phyloP scores from a whole-genome alignment of 92 coral and sea anemone genomes.

The Heliopora coerulea region DNA sequence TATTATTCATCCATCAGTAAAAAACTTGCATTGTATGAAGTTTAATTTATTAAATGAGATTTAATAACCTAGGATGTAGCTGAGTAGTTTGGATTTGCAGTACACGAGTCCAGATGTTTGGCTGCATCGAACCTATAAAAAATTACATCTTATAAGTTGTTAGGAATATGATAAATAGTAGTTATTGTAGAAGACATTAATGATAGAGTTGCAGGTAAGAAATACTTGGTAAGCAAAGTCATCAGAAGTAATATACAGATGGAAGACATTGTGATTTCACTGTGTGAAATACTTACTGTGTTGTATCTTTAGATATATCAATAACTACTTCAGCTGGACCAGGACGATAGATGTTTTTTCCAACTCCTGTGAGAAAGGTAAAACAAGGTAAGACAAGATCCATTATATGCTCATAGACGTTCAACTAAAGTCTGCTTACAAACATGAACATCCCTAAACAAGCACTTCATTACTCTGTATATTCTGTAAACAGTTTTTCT shows the following conservation, averaged over 20 bases:
- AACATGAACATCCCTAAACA: too few species aligned
- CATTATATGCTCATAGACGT: too few species aligned
- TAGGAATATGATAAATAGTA: too few species aligned
- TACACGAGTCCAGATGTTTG: not conserved
- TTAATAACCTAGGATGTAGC: slow-evolving; percentile 11
- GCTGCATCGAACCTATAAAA: slow-evolving; percentile 6
- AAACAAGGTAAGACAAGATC: not conserved
- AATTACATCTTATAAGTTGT: too few species aligned
- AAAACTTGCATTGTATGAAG: too few species aligned
- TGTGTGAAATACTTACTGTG: slow-evolving; percentile 27
- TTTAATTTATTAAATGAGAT: not conserved
- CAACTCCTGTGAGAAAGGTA: slow-evolving; percentile 10
- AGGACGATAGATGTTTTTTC: slow-evolving; percentile 34
- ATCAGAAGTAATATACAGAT: not conserved
- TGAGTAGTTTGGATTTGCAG: slow-evolving; percentile 30
- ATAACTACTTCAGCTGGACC: slow-evolving; percentile 39
- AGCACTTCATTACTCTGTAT: not conserved
- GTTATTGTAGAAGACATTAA: too few species aligned
- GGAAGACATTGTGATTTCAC: too few species aligned
- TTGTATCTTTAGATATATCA: slow-evolving; percentile 33
- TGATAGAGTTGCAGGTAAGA: too few species aligned
- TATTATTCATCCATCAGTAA: too few species aligned
- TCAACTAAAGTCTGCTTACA: too few species aligned
- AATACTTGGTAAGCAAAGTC: too few species aligned
- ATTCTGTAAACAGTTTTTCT: too few species aligned